phyloP scores from a whole-genome alignment of 2,797 vertebrate species.

The Tokudaia muenninki region DNA sequence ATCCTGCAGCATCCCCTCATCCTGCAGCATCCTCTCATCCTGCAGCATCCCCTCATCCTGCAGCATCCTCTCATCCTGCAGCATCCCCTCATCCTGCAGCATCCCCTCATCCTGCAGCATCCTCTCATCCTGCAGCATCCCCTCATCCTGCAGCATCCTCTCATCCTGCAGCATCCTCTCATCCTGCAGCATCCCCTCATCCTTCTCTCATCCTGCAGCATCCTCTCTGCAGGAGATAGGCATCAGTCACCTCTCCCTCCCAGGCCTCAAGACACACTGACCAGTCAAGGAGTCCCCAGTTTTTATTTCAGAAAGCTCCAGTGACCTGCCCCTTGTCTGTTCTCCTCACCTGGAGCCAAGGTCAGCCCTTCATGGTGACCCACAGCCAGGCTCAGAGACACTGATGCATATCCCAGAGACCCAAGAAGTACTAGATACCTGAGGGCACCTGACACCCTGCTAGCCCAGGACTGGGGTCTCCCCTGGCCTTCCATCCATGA shows the following conservation, averaged over 20 bases:
- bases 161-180: no score
- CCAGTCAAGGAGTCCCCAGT: neutral
- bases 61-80: no score
- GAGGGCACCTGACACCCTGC: neutral
- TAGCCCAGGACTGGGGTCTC: neutral
- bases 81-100: no score
- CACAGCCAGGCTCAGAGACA: neutral
- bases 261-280: neutral
- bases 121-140: no score
- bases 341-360: neutral
- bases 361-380: neutral
- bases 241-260: neutral
- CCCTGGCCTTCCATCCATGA: neutral
- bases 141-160: fast-evolving
- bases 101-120: no score
- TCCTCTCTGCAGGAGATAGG: fast-evolving
- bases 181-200: fast-evolving
- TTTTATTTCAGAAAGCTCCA: neutral
- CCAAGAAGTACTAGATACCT: neutral
- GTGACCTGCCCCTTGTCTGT: neutral
- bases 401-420: neutral
- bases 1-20: no score
- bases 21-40: fast-evolving
- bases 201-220: no score
- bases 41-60: neutral